Base-by-base conservation (phyloP, 1,140 invertebrate genomes). In the Globodera rostochiensis region DNA sequence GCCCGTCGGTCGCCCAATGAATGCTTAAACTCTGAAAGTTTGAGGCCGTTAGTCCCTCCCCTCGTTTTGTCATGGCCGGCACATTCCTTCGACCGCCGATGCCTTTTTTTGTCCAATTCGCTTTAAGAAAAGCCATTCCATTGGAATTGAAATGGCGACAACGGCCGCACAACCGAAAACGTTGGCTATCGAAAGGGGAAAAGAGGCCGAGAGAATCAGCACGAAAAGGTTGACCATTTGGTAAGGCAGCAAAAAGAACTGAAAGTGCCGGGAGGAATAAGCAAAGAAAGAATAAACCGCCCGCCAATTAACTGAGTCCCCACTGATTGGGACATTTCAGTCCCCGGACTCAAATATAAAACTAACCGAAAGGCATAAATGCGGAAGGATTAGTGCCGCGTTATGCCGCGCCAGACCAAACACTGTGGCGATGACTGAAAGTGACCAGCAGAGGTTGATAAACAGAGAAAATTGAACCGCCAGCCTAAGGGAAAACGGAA, bases 361-460 rank as follows among this genome's bases (percentile, higher is more conserved):
- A 49, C 77, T 8, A 19, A 78, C 77, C 25, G 77, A 78, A 69
- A 78, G 21, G 50, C 6, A 78, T n/a, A 78, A 78, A 21, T 78
- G 60, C 50, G 77, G 77, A 25, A 78, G 50, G 25, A 78, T 53
- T 45, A 78, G 47, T 69, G 13, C 25, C 46, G 50, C 66, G n/a
- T 47, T 69, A 36, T 78, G 36, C 25, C 70, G 66, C 66, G 66
- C 36, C 70, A 69, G 64, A 8, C 77, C 77, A 46, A 78, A 25
- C n/a, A 78, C 25, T 19, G 64, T 25, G 49, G 45, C 11, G 13
- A 69, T 50, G 49, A 78, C 36, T 15, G 77, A 69, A 53, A 69
- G 25, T 6, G 64, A 64, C 77, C 77, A 78, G 64, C 45, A 70
- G 21, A 78, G 66, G 45, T 78, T 78, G 57, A 78, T 9, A 25